Evolutionary conservation across 2,888 invertebrate species (phyloP), one percentile per base, ranked within the genome.

Genomic region (Drosophila multiciliata): DNA sequence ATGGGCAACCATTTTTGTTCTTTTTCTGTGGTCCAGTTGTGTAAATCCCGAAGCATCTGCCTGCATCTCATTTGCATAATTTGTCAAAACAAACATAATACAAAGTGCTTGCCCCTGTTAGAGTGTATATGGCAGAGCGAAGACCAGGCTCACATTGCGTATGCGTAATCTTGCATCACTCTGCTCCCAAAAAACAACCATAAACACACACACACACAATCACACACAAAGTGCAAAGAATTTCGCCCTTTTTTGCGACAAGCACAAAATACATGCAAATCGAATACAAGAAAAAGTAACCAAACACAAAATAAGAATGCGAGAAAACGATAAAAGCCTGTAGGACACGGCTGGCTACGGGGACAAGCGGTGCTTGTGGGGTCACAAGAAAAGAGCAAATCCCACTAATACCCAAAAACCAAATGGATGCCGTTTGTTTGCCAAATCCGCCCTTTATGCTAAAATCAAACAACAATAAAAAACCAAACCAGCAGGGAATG

Each of bases 401-500:
- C 83, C 88, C 68, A 83, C 86, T 87, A 83, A 83, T 87, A 83
- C 83, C 86, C 69, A 63, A 55, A 73, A 73, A 77, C 78, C 75
- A 86, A 88, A 84, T 80, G 87, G 87, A 83, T 75, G 83, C 78
- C 87, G 89, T 86, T 88, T 86, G 83, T 71, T 75, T 75, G 78
- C 64, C 81, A 84, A 88, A 86, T 88, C 83, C 89, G 78, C 73
- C 75, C 75, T 84, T 84, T 84, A 84, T 84, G 89, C 82, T 72
- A 70, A 88, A 84, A 88, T 88, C 83, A 84, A 89, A 85, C 85
- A 87, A 87, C 82, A 87, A 89, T 87, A 82, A 89, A 87, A 82
- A 29, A 6, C 42, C 66, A 72, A 72, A 70, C 69, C 82, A 75
- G 70, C 82, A 70, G 75, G 69, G 83, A 72, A 76, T 79, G 58